phyloP scores from a whole-genome alignment of 2,797 vertebrate genomes.

The Eospalax fontanierii region DNA sequence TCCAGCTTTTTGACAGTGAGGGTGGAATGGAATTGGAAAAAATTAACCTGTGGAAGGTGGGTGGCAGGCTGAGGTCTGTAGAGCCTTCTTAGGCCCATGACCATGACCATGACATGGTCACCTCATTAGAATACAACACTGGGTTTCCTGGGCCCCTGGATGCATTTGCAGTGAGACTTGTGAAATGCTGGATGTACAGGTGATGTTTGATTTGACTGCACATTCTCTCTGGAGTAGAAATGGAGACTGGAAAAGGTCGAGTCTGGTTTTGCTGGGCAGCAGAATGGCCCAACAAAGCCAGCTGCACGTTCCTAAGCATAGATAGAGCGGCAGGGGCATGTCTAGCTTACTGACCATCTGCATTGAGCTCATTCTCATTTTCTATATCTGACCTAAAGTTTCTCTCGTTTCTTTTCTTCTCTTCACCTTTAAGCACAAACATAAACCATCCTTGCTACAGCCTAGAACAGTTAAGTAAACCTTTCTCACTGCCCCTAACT shows the following conservation, averaged over 20 bases:
- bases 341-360: constrained; percentile 94
- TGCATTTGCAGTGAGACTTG: constrained; percentile 78
- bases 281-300: constrained; percentile 82
- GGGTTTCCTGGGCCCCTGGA: constrained; percentile 68
- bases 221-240: constrained; percentile 81
- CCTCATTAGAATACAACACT: constrained; percentile 5
- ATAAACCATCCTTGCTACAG: constrained; percentile 99
- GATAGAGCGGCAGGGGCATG: constrained; percentile 91
- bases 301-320: constrained; percentile 85
- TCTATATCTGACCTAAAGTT: constrained; percentile 98
- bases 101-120: background rate
- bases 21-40: background rate
- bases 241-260: constrained; percentile 80
- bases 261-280: constrained; percentile 83
- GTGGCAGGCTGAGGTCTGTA: background rate
- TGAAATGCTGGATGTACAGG: constrained; percentile 91
- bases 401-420: constrained; percentile 97
- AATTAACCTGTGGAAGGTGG: background rate
- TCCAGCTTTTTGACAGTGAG: background rate
- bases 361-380: constrained; percentile 96
- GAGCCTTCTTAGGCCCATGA: background rate
- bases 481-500: constrained; percentile 91
- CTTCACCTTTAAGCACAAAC: constrained; percentile 99
- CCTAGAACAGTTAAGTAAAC: constrained; percentile 99
- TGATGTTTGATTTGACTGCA: constrained; percentile 85